Evolutionary conservation across 2,113 vertebrate genomes (phyloP), one percentile per base, ranked within the genome.

Genomic region (Circaetus cinerascens): DNA sequence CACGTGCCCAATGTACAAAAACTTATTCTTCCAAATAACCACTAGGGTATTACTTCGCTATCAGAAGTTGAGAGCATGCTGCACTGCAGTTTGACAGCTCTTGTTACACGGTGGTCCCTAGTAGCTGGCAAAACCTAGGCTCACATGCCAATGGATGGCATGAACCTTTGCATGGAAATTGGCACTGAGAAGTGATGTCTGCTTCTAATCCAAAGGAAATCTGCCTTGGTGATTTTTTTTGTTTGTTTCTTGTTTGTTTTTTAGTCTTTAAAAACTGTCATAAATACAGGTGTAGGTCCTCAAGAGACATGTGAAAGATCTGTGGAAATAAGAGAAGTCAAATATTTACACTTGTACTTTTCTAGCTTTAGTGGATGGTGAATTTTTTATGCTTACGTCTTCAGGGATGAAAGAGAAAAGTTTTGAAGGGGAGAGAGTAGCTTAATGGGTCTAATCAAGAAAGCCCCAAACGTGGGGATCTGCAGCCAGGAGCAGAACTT

Each of bases 1-100:
- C 43, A 7, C 0, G 0, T 68, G 40, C 62, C 66, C 60, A 50
- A 0, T 0, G 1, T 88, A 32, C 55, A 63, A 18, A 82, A 86
- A 50, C 29, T 75, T 55, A 8, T 5, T 88, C n/a, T 81, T 22
- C 38, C 20, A 46, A 40, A 40, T 40, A 94, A 72, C n/a, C 30
- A 11, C 48, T 86, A 2, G 5, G n/a, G 43, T 11, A 9, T 62
- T 67, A 11, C 10, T 64, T 16, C 0, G 1, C 56, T 25, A 1
- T 30, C 17, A 14, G 22, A 32, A 38, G 1, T 0, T 41, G 74
- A 45, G 82, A 30, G 66, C 14, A 13, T 5, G 1, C 41, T 19
- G 34, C 30, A 4, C 36, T 0, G 0, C 27, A 15, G 20, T 62
- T 43, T 41, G 46, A 18, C 29, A 45, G 32, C 48, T 87, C 38